Conservation (phyloP, 23 tunicate species). For the Pegea sp. region DNA sequence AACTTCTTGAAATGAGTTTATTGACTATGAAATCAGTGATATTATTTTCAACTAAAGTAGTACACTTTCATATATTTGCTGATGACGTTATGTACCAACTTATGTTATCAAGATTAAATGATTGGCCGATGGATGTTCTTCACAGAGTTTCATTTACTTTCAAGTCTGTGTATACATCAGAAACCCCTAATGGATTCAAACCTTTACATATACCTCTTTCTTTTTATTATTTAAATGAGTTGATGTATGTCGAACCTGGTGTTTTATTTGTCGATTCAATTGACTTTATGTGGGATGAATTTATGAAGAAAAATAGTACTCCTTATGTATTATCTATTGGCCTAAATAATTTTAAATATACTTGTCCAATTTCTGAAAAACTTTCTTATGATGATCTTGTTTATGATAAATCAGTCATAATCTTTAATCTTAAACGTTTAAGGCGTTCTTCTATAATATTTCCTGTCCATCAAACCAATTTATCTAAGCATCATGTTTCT, state of each 20-base stretch:
- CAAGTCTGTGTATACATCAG: background rate
- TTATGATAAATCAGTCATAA: too few species aligned
- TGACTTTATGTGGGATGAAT: background rate
- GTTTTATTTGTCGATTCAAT: background rate
- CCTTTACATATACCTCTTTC: background rate
- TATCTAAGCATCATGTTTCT: too few species aligned
- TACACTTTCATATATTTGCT: background rate
- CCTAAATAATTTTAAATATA: too few species aligned
- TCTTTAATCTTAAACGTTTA: too few species aligned
- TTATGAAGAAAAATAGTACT: background rate
- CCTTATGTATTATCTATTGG: too few species aligned
- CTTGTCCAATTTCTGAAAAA: too few species aligned
- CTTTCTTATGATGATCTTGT: too few species aligned
- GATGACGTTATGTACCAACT: background rate
- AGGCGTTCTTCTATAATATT: too few species aligned
- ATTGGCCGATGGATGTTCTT: background rate
- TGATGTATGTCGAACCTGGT: background rate
- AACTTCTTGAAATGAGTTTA: background rate
- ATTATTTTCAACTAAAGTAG: background rate
- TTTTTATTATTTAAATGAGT: background rate
- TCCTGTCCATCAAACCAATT: too few species aligned
- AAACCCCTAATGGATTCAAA: background rate
- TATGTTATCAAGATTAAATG: background rate
- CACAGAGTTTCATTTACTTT: slow-evolving; percentile 1
- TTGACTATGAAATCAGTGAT: background rate